A percentile compares a stretch with the other conserved stretches of the same genome.
These are phyloP conservation scores for Sinhomidia bicolor DNA, from an alignment of 2,888 invertebrate genomes.

Conservation along the genomic window DNA sequence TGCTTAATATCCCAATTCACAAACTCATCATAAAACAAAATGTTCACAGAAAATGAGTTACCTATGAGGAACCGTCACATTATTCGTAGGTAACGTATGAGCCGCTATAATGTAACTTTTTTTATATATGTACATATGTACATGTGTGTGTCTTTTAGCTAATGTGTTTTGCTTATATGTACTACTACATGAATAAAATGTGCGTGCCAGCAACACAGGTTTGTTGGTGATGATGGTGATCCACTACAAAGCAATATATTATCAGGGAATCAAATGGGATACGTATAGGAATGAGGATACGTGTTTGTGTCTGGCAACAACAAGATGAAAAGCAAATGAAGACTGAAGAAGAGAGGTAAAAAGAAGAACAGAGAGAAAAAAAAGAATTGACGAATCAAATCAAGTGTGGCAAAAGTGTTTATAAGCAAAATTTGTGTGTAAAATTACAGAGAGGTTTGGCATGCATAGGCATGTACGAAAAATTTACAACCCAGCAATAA, in stretches of 20 bases:
- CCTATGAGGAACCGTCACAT: slow-evolving; percentile 7
- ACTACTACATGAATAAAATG: slow-evolving; percentile 39
- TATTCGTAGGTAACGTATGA: neutral
- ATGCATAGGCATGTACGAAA: neutral
- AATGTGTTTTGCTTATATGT: too few relatives aligned
- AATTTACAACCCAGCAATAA: slow-evolving; percentile 2
- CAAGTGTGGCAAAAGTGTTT: slow-evolving; percentile 60
- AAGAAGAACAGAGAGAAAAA: slow-evolving; percentile 19
- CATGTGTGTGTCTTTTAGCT: neutral
- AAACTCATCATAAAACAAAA: slow-evolving; percentile 9
- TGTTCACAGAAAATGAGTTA: neutral
- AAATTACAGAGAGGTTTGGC: neutral
- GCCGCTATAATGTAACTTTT: neutral
- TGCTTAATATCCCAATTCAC: slow-evolving; percentile 12
- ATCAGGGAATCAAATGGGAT: neutral
- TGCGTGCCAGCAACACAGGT: slow-evolving; percentile 71
- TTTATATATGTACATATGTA: neutral
- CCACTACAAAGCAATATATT: neutral
- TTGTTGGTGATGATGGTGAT: neutral
- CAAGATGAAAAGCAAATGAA: too few relatives aligned
- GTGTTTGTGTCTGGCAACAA: neutral
- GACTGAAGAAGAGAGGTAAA: too few relatives aligned
- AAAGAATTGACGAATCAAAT: slow-evolving; percentile 62
- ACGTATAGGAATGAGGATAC: neutral
- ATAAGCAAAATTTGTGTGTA: slow-evolving; percentile 24